phyloP scores from a whole-genome alignment of 1,140 invertebrate species.

The Aphidius gifuensis region DNA sequence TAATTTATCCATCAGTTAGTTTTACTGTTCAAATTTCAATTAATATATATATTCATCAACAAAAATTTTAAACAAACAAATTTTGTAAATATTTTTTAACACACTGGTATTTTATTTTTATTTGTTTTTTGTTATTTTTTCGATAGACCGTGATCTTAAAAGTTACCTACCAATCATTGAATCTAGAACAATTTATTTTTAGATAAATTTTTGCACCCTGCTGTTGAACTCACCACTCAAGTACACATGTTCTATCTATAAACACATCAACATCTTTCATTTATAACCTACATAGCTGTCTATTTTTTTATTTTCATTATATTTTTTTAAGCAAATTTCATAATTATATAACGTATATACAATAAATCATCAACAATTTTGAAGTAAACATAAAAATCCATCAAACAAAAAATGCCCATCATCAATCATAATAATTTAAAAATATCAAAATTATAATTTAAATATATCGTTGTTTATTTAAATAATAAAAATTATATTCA shows the following conservation, averaged over 20 bases:
- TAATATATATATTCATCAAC: conserved; percentile 8
- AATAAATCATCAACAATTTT: too few relatives aligned
- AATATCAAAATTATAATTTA: too few relatives aligned
- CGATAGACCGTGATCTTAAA: conserved; percentile 15
- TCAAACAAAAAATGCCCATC: too few relatives aligned
- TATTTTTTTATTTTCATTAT: background rate
- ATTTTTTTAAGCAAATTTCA: background rate
- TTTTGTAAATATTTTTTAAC: too few relatives aligned
- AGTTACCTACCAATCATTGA: conserved; percentile 6
- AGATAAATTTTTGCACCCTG: conserved; percentile 22
- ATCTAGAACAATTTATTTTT: conserved; percentile 29
- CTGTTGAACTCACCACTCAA: conserved; percentile 21
- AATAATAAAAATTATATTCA: too few relatives aligned
- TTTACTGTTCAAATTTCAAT: too few relatives aligned
- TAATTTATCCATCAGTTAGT: background rate
- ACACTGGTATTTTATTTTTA: conserved; percentile 14
- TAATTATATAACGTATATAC: too few relatives aligned
- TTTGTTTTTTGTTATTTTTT: conserved; percentile 2
- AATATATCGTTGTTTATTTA: too few relatives aligned
- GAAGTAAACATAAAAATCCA: too few relatives aligned
- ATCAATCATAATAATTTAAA: too few relatives aligned
- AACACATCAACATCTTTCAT: background rate
- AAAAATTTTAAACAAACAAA: conserved; percentile 4
- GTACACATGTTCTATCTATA: background rate
- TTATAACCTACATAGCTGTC: background rate